Conservation (phyloP, 2,797 vertebrate species). For the Fringilla coelebs region DNA sequence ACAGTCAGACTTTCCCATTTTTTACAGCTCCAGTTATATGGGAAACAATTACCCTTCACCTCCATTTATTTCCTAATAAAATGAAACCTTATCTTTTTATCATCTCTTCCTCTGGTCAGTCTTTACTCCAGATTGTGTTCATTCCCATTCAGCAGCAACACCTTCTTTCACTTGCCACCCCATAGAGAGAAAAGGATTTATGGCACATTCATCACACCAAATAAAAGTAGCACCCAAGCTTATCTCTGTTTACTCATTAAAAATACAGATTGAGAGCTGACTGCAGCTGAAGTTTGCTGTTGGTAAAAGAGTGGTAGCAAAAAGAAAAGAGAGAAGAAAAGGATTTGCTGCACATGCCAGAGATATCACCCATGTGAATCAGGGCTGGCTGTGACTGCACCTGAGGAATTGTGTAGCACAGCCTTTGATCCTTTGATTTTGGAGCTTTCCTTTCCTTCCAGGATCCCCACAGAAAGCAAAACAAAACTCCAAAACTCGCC, state of each 20-base stretch:
- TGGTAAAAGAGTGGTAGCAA: not conserved
- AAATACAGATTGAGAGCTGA: not conserved
- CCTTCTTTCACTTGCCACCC: not conserved
- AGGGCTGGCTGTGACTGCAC: not conserved
- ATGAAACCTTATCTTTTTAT: not conserved
- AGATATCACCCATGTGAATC: not conserved
- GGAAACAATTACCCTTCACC: not conserved
- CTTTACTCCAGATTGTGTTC: not conserved
- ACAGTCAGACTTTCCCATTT: not conserved
- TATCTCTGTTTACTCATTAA: not conserved
- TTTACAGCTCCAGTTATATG: not conserved
- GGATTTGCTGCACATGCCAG: not conserved
- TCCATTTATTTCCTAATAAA: conserved; percentile 1
- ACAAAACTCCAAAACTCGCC: conserved; percentile 15
- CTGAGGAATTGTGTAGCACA: not conserved
- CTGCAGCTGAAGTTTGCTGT: not conserved
- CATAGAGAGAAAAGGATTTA: not conserved
- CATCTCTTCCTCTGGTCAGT: not conserved
- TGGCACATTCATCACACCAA: not conserved
- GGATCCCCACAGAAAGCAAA: conserved; percentile 17
- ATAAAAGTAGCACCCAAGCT: not conserved
- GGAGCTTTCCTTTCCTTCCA: not conserved
- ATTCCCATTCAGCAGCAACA: not conserved
- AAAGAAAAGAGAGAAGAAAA: not conserved
- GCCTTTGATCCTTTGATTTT: not conserved